These are phyloP conservation scores for Andrena chrysosceles DNA, from an alignment of 2,888 invertebrate genomes.

Conservation along the genomic window DNA sequence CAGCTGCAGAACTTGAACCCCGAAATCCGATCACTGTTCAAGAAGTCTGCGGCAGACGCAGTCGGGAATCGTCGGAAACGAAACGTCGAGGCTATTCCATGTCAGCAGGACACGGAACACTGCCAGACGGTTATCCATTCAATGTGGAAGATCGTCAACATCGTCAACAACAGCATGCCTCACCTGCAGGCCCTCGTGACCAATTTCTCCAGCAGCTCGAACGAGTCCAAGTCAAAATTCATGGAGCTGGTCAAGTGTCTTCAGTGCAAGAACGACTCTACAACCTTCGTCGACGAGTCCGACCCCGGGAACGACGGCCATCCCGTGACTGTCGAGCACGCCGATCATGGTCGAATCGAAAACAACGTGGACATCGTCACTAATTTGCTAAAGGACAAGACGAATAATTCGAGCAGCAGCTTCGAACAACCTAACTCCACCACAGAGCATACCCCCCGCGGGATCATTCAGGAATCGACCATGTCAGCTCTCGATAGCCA, in stretches of 20 bases:
- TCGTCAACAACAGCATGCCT: slow-evolving; percentile 33
- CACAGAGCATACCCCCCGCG: neutral
- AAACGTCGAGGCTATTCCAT: slow-evolving; percentile 2
- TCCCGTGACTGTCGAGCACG: neutral
- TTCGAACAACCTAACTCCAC: neutral
- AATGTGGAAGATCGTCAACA: slow-evolving; percentile 35
- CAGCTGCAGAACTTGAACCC: neutral
- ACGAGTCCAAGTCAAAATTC: slow-evolving; percentile 1
- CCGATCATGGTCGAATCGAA: slow-evolving; percentile 15
- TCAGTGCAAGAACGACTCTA: slow-evolving; percentile 59
- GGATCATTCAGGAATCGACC: neutral
- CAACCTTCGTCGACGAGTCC: neutral
- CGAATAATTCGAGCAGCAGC: neutral
- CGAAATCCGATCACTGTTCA: neutral
- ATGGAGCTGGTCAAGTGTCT: slow-evolving; percentile 64
- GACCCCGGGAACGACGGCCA: neutral
- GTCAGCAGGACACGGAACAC: slow-evolving; percentile 11
- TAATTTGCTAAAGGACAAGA: slow-evolving; percentile 30
- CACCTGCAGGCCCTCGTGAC: neutral
- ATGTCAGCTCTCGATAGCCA: neutral
- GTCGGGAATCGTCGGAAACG: slow-evolving; percentile 39
- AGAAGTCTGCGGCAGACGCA: neutral
- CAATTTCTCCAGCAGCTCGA: neutral
- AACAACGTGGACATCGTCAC: slow-evolving; percentile 7
- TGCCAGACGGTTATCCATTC: slow-evolving; percentile 46